Base-by-base conservation (phyloP, 2,113 vertebrate species). In the Sinocyclocheilus rhinocerous region DNA sequence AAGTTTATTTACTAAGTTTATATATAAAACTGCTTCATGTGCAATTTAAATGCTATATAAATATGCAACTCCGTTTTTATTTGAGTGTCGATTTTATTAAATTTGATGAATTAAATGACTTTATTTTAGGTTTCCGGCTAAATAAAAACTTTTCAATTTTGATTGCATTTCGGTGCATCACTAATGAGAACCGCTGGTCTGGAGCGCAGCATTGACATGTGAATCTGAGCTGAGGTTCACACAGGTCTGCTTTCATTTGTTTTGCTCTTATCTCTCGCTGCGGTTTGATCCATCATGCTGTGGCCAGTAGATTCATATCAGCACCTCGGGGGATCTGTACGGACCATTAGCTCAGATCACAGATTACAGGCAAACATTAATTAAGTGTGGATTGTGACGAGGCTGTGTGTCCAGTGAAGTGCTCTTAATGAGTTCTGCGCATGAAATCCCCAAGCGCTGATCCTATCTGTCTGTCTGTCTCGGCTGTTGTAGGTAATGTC, bases 401-500 rank as follows among this genome's bases (percentile, higher is more conserved):
- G 70, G 48, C 69, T 70, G 16, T 84, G 24, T 52, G 80, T 79
- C 42, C 79, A 33, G 24, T 52, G 16, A 76, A 16, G 73, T n/a
- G 73, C n/a, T 50, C 22, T 75, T 61, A 69, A 26, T 78, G 59
- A 77, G 57, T 76, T 55, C 33, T 36, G 18, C 50, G n/a, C 12
- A 4, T 65, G 12, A 33, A 50, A 36, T 63, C 48, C 55, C 61
- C 65, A 42, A 55, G 42, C 76, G 29, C 69, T 84, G 24, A 50
- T 76, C 4, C 33, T 45, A 11, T 45, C 42, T 86, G 76, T 81
- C 12, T 78, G 20, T 84, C 16, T 87, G 6, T 80, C 13, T 24
- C 26, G 52, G 16, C 9, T 85, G 8, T 57, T 76, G 3, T 83
- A 99, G 98, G 97, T 99, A 18, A 98, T 99, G 91, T 99, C 98